Evolutionary conservation across 2,113 vertebrate species (phyloP), one percentile per base, ranked within the genome.

Genomic region (Ptychochromis oligacanthus): DNA sequence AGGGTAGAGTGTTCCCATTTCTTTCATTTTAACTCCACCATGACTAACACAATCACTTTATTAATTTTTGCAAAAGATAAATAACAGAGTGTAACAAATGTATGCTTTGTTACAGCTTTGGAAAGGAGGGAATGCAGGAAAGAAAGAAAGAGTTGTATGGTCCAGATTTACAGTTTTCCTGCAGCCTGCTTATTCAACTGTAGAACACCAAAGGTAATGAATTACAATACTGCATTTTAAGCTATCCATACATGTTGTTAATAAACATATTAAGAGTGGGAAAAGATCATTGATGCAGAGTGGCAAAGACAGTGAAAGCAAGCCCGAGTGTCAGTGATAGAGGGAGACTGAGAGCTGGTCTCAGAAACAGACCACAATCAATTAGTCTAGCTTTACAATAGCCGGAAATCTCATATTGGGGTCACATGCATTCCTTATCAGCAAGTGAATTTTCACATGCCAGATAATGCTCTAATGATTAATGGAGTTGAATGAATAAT

Each of bases 341-440:
- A 55, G 59, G 40, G 28, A 82, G 56, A 59, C 24, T 17, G 26
- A 64, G 80, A 64, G 84, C 82, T 54, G 81, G 82, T 83, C 87
- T 76, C 82, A 84, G 90, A 93, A 90, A 90, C 49, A 52, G 85
- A 90, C 92, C 81, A 43, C 75, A 88, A 94, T 95, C 94, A 91
- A 94, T 94, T 93, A 93, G 91, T 92, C 91, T 91, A 87, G 93
- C 88, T 87, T 80, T 80, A 95, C 93, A 90, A 90, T 93, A 91
- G 92, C 89, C 64, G 90, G 93, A 94, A 95, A 94, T 94, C 90
- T 93, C 94, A 93, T 95, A 94, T 94, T 93, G 94, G 92, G 93
- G 89, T 91, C 89, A 54, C 67, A 90, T 89, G 92, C 86, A 92
- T 94, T 93, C 89, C 90, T 95, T 94, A 92, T 94, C 93, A 91